Percentiles rank a stretch among this genome's conserved stretches.
These are phyloP conservation scores for Melanargia galathea DNA, from an alignment of 2,888 invertebrate species.

Conservation along the genomic window DNA sequence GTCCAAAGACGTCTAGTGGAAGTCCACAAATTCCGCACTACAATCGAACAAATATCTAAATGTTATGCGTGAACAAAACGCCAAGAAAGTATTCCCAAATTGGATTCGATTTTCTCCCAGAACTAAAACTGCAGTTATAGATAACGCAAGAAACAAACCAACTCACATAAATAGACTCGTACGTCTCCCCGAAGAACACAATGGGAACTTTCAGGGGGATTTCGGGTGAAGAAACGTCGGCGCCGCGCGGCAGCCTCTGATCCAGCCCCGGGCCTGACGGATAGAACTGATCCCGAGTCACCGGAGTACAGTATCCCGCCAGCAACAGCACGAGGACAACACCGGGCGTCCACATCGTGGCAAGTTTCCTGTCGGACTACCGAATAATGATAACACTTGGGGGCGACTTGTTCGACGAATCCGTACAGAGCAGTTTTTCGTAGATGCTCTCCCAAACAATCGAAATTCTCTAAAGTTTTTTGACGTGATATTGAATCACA, in stretches of 20 bases:
- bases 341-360: slow-evolving; percentile 72
- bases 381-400: slow-evolving; percentile 11
- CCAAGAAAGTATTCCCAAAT: too few relatives aligned
- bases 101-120: too few relatives aligned
- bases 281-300: slow-evolving; percentile 83
- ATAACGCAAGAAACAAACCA: not conserved
- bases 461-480: slow-evolving; percentile 7
- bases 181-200: slow-evolving; percentile 89
- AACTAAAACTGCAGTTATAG: too few relatives aligned
- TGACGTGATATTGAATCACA: too few relatives aligned
- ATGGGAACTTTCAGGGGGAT: slow-evolving; percentile 87
- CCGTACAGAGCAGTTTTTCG: slow-evolving; percentile 18
- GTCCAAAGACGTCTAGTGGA: too few relatives aligned
- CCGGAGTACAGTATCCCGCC: slow-evolving; percentile 60
- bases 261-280: slow-evolving; percentile 83
- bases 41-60: too few relatives aligned
- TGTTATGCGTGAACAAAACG: too few relatives aligned
- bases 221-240: slow-evolving; percentile 86
- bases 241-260: slow-evolving; percentile 75
- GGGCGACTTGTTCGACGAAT: slow-evolving; percentile 3
- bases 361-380: slow-evolving; percentile 14
- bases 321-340: slow-evolving; percentile 62
- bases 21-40: too few relatives aligned
- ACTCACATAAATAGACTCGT: slow-evolving; percentile 91
- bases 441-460: slow-evolving; percentile 8